Evolutionary conservation across 1,140 invertebrate species (phyloP).

Genomic region (Formica selysi): DNA sequence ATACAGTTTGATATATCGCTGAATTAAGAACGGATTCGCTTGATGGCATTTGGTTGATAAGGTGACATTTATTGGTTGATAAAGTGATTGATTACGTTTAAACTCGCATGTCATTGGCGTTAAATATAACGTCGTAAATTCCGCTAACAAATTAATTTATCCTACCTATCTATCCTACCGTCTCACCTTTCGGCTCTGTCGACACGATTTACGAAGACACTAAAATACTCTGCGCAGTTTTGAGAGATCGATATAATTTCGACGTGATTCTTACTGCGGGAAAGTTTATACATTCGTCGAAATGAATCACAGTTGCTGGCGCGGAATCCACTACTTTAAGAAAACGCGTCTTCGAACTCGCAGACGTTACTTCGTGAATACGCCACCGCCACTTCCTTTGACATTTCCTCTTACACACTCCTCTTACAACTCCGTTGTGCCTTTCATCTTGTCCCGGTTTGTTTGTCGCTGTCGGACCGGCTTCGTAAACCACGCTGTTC

Average conservation of each 20-base stretch:
- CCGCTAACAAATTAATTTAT: background rate
- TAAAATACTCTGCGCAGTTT: background rate
- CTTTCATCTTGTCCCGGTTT: slow-evolving; percentile 52
- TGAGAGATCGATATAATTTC: slow-evolving; percentile 51
- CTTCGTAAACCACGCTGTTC: slow-evolving; percentile 73
- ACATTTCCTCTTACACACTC: slow-evolving; percentile 8
- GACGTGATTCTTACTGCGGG: slow-evolving; percentile 3
- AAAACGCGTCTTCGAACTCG: slow-evolving; percentile 32
- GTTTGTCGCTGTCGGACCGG: slow-evolving; percentile 70
- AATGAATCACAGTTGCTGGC: slow-evolving; percentile 55
- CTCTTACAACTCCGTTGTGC: slow-evolving; percentile 10
- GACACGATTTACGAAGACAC: background rate
- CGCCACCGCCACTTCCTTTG: background rate
- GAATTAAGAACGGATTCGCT: slow-evolving; percentile 32
- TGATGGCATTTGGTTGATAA: background rate
- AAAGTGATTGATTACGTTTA: slow-evolving; percentile 32
- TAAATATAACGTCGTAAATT: slow-evolving; percentile 17
- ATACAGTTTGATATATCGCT: slow-evolving; percentile 31
- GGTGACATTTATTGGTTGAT: slow-evolving; percentile 26
- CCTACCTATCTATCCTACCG: background rate
- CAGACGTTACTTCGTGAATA: slow-evolving; percentile 22
- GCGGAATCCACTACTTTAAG: slow-evolving; percentile 41
- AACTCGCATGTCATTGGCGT: slow-evolving; percentile 1
- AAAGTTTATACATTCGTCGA: slow-evolving; percentile 58
- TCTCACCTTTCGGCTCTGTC: background rate